These are phyloP conservation scores for Nudaria mundana DNA, from an alignment of 2,888 invertebrate species.

Conservation along the genomic window DNA sequence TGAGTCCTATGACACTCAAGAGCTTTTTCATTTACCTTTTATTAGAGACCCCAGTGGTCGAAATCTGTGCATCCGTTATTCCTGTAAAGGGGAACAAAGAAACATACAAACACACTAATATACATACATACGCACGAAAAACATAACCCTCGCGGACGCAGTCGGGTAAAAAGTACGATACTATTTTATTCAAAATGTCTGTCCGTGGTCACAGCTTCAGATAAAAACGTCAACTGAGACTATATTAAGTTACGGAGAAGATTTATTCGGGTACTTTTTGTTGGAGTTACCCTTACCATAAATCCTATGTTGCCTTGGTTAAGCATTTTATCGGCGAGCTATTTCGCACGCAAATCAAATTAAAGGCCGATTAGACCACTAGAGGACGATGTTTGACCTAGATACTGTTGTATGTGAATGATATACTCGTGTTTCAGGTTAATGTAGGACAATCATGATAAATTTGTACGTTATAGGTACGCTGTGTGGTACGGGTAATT, in stretches of 20 bases:
- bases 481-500: too few relatives aligned
- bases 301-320: conserved; percentile 65
- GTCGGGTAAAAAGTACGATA: conserved; percentile 38
- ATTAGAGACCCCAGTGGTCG: too few relatives aligned
- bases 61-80: too few relatives aligned
- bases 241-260: conserved; percentile 71
- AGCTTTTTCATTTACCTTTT: too few relatives aligned
- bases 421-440: conserved; percentile 20
- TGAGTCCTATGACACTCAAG: too few relatives aligned
- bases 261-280: conserved; percentile 72
- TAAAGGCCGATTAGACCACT: conserved; percentile 59
- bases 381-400: conserved; percentile 48
- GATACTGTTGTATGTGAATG: conserved; percentile 36
- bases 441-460: conserved; percentile 25
- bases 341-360: conserved; percentile 72
- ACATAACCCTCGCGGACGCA: too few relatives aligned
- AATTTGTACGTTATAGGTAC: too few relatives aligned
- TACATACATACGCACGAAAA: too few relatives aligned
- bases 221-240: conserved; percentile 68
- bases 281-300: conserved; percentile 66
- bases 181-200: conserved; percentile 54
- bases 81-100: too few relatives aligned
- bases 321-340: conserved; percentile 67
- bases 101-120: too few relatives aligned
- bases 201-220: conserved; percentile 52